These are phyloP conservation scores for Cyanoramphus novaezelandiae DNA, from an alignment of 2,113 vertebrate genomes.

Conservation along the genomic window DNA sequence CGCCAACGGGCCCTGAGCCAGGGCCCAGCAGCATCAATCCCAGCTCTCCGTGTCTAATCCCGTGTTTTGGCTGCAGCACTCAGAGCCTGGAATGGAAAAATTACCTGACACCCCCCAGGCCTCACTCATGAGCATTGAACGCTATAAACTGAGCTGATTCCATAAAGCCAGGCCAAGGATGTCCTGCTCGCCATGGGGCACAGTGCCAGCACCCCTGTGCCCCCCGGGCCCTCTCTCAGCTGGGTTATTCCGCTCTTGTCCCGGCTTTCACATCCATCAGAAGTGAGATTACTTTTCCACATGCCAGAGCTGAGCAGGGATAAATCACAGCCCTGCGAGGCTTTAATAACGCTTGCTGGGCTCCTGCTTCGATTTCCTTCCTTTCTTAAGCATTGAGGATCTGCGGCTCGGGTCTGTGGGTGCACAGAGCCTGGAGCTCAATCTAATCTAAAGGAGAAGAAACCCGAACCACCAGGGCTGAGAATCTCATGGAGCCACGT, in stretches of 20 bases:
- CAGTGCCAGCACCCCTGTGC: rapidly evolving
- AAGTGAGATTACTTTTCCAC: neutral
- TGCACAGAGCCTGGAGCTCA: neutral
- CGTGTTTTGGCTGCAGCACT: neutral
- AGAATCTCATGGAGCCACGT: neutral
- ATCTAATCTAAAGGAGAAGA: neutral
- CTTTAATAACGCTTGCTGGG: neutral
- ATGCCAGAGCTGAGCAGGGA: neutral
- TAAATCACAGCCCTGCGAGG: neutral
- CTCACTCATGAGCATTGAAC: neutral
- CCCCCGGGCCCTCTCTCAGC: neutral
- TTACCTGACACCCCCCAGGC: neutral
- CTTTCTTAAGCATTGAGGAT: neutral
- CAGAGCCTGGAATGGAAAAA: neutral
- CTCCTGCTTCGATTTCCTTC: neutral
- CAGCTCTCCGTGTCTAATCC: neutral
- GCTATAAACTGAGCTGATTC: neutral
- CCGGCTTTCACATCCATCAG: neutral
- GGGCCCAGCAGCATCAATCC: neutral
- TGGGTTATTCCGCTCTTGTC: neutral
- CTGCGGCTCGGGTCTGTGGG: neutral
- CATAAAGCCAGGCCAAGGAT: neutral
- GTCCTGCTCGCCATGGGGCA: rapidly evolving
- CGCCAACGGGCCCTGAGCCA: neutral
- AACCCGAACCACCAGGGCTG: neutral